Evolutionary conservation across 2,797 vertebrate species (phyloP), one percentile per base, ranked within the genome.

Genomic region (Falco concolor): DNA sequence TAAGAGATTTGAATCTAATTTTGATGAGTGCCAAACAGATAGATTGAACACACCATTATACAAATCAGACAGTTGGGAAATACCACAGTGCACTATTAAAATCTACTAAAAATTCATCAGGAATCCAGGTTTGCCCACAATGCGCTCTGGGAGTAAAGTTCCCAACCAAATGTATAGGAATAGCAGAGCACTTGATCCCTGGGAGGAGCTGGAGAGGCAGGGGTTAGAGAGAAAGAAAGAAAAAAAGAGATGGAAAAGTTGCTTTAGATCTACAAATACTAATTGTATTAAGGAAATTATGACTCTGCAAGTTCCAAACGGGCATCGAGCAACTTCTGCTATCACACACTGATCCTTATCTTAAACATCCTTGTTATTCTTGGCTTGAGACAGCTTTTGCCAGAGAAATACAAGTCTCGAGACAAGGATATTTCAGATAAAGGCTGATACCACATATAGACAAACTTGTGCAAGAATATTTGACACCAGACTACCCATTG

Each of bases 1-100:
- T 90, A 93, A 92, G 52, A 85, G 56, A 93, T 89, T 73, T 89
- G 52, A 89, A 92, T 81, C 42, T 73, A 61, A 57, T 88, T 87
- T 75, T 85, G 36, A 53, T 1, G 53, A 76, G 20, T 76, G 59
- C 87, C 65, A 84, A 82, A 91, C 32, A 86, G 82, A 92, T 85
- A 75, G 75, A 94, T 68, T 88, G 91, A 95, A 88, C 32, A 87
- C 21, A 64, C 6, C 50, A 82, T 90, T 91, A 96, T 82, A 84
- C 89, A 95, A 93, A 97, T 69, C 52, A 93, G 49, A 79, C 24
- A 77, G 80, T 30, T 74, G 63, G 67, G 85, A 96, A 95, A 93
- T 74, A 84, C n/a, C 65, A 50, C 36, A 49, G 20, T 21, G 30
- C 6, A 13, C 22, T 76, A 95, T 68, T 83, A 87, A 94, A 96